Evolutionary conservation across 2,888 invertebrate species (phyloP), one percentile per base, ranked within the genome.

Genomic region (Drosophila atripex): DNA sequence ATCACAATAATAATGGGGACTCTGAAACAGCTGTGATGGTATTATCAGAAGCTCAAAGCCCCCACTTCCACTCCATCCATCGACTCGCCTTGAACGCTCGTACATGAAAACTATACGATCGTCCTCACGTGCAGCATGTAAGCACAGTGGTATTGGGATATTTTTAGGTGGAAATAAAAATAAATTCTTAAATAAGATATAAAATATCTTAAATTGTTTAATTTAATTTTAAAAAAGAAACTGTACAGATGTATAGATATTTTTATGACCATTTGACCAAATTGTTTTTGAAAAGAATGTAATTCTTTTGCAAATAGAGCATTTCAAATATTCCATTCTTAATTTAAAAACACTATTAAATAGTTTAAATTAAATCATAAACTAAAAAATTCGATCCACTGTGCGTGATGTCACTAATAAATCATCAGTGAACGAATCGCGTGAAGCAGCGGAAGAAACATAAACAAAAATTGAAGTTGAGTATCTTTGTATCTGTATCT

Each of bases 51-150:
- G 11, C 49, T 7, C 35, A 45, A 16, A 52, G 30, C 30, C 47
- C 38, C 46, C 59, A 21, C 41, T 12, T 30, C 12, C n/a, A 4
- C 0, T 3, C n/a, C 58, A n/a, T n/a, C 32, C 23, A n/a, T 25
- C 3, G 14, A 38, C 2, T 9, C 14, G 41, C 41, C 16, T 41
- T 45, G 35, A 28, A 18, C 18, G 18, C 32, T 56, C 25, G 16
- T 64, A 51, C 28, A 45, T 35, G 32, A 28, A 25, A 43, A 21
- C 38, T 45, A 53, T 16, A 32, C 18, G 16, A 38, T 47, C 66
- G 14, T 9, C 11, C 65, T 86, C 80, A 80, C 80, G 80, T 80
- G 80, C 80, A 66, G 7, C 69, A 28, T 57, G 30, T 46, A 46
- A 23, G 61, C 69, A 80, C 83, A 72, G 65, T 85, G 79, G 64